These are phyloP conservation scores for Gorsachius magnificus DNA, from an alignment of 2,797 vertebrate species.

Conservation along the genomic window DNA sequence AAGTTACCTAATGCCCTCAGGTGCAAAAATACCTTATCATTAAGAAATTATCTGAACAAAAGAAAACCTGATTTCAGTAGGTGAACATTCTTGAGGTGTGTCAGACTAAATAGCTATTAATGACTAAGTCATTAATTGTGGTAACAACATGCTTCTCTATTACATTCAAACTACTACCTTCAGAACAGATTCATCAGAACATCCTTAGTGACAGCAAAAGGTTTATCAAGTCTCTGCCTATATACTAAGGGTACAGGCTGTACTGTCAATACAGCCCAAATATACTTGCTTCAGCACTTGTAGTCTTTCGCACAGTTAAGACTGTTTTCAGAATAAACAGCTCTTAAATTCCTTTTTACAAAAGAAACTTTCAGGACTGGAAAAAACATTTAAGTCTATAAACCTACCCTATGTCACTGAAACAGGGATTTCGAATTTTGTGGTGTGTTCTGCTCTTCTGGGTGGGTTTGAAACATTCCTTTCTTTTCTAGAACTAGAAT, in stretches of 20 bases:
- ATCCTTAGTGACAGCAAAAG: not conserved
- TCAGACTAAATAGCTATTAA: conserved; percentile 3
- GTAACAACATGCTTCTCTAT: not conserved
- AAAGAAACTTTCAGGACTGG: not conserved
- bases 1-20: not conserved
- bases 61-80: not conserved
- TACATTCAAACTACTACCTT: not conserved
- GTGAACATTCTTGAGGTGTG: conserved; percentile 5
- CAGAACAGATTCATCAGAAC: not conserved
- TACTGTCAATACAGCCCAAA: not conserved
- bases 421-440: not conserved
- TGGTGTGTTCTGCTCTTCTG: not conserved
- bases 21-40: not conserved
- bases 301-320: not conserved
- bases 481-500: not conserved
- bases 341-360: not conserved
- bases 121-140: conserved; percentile 27
- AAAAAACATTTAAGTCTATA: not conserved
- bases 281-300: not conserved
- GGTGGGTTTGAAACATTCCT: not conserved
- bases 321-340: conserved; percentile 28
- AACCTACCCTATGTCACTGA: not conserved
- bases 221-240: not conserved
- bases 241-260: not conserved
- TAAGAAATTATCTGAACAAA: conserved; percentile 5